phyloP scores from a whole-genome alignment of 2,113 vertebrate genomes.

The Pluvianellus socialis region DNA sequence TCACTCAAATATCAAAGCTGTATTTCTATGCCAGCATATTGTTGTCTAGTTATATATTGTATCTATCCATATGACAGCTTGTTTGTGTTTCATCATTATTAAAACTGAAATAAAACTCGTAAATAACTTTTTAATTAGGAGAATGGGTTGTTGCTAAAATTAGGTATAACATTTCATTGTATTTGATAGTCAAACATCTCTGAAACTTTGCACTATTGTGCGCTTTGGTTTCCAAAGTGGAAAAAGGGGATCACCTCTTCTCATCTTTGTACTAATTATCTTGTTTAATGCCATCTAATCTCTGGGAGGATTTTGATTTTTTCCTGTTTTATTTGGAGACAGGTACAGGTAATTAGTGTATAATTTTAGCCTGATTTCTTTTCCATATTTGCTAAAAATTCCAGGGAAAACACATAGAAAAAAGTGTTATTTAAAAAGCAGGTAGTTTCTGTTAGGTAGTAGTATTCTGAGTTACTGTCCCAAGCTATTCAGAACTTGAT shows the following conservation, averaged over 20 bases:
- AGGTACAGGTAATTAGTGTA: neutral
- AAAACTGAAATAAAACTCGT: neutral
- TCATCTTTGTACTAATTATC: conserved; percentile 14
- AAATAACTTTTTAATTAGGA: neutral
- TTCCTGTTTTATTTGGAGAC: neutral
- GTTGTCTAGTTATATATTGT: neutral
- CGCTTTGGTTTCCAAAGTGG: neutral
- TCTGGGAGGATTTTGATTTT: neutral
- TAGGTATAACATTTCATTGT: neutral
- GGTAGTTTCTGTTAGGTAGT: neutral
- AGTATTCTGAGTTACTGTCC: neutral
- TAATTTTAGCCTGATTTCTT: neutral
- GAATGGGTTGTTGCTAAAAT: neutral
- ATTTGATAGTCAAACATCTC: neutral
- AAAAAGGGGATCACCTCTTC: neutral
- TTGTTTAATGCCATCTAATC: neutral
- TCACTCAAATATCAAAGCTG: neutral
- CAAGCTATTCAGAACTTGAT: neutral
- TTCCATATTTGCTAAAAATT: neutral
- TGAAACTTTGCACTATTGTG: neutral
- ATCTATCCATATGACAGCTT: neutral
- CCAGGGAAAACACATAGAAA: neutral
- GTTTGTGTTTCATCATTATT: neutral
- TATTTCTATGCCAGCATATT: neutral
- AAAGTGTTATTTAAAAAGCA: neutral